These are phyloP conservation scores for Idaea aversata DNA, from an alignment of 2,888 invertebrate species.

Conservation along the genomic window DNA sequence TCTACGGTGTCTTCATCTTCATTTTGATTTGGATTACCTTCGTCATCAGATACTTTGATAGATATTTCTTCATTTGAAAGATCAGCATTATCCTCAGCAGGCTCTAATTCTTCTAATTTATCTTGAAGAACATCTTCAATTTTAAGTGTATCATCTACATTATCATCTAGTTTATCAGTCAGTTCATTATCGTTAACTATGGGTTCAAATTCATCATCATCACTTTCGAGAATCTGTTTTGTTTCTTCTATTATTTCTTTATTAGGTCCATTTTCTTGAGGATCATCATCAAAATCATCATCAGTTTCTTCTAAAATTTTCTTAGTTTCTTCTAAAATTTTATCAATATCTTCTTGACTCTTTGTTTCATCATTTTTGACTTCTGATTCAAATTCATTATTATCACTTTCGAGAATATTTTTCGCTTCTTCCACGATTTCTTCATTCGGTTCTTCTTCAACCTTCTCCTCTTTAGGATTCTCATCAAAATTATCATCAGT, in stretches of 20 bases:
- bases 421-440: constrained; percentile 20
- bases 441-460: constrained; percentile 16
- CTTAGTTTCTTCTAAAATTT: constrained; percentile 27
- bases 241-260: constrained; percentile 22
- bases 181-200: constrained; percentile 6
- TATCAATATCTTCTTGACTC: constrained; percentile 17
- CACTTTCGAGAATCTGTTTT: constrained; percentile 18
- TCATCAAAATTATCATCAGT: constrained; percentile 31
- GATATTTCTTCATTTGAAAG: not conserved
- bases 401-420: constrained; percentile 23
- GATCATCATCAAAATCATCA: constrained; percentile 29
- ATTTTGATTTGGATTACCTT: not conserved
- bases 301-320: constrained; percentile 37
- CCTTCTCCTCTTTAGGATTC: constrained; percentile 21
- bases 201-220: constrained; percentile 24
- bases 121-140: constrained; percentile 16
- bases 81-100: constrained; percentile 3
- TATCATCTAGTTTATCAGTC: constrained; percentile 12
- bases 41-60: not conserved
- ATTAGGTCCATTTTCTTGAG: constrained; percentile 20
- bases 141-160: constrained; percentile 15
- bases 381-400: constrained; percentile 8
- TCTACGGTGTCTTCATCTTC: constrained; percentile 43
- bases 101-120: constrained; percentile 11
- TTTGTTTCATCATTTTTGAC: constrained; percentile 13